Evolutionary conservation across 2,888 invertebrate species (phyloP).

Genomic region (Ophioninae sp.): DNA sequence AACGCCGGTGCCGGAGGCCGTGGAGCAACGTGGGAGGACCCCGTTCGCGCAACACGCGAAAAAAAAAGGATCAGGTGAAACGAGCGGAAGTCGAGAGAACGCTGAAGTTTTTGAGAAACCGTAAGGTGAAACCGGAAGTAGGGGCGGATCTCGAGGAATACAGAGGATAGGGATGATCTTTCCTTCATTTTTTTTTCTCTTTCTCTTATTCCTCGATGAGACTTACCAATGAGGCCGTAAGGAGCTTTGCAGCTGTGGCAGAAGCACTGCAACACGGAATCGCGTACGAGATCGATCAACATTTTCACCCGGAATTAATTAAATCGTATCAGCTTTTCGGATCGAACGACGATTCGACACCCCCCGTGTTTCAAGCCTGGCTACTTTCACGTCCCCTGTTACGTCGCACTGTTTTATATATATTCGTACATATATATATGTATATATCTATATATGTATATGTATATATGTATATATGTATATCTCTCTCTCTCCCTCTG

Average conservation of each 20-base stretch:
- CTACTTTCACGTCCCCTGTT: not conserved
- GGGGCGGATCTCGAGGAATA: not conserved
- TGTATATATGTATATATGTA: not conserved
- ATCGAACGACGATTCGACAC: not conserved
- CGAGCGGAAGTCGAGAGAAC: not conserved
- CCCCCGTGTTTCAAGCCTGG: not conserved
- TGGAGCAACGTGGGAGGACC: conserved; percentile 19
- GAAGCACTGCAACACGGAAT: conserved; percentile 96
- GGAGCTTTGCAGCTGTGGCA: conserved; percentile 96
- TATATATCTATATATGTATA: too few relatives aligned
- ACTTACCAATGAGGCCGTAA: conserved; percentile 81
- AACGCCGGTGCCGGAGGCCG: conserved; percentile 24
- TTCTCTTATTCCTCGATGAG: not conserved
- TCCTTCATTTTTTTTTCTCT: not conserved
- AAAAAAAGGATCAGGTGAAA: conserved; percentile 22
- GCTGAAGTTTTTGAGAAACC: conserved; percentile 40
- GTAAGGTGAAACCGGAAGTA: conserved; percentile 37
- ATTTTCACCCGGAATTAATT: conserved; percentile 81
- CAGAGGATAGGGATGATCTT: not conserved
- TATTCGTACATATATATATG: not conserved
- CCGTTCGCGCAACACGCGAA: conserved; percentile 18
- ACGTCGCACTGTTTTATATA: not conserved
- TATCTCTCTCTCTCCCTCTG: not conserved
- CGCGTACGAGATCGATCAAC: conserved; percentile 94
- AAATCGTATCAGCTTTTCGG: not conserved